Evolutionary conservation across 2,113 vertebrate genomes (phyloP), one percentile per base, ranked within the genome.

Genomic region (Plecotus auritus): DNA sequence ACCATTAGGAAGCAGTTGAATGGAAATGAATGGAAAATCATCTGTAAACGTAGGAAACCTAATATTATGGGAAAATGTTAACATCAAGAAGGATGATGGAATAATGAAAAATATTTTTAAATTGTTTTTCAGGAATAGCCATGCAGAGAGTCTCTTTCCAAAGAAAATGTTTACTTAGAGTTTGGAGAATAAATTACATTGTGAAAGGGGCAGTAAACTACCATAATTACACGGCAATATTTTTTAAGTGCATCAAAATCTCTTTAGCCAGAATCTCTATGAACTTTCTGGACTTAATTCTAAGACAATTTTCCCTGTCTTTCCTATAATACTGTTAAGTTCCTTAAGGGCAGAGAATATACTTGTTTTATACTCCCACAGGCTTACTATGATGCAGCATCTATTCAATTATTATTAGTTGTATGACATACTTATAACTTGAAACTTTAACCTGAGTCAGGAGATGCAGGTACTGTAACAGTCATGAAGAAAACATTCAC

Each of bases 21-120:
- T 69, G 28, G 40, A 93, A 93, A 85, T 13, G 37, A 88, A 90
- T 61, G 72, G 40, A 77, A 95, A 49, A 90, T 85, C 17, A 86
- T 49, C 74, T 87, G 23, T 66, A 89, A 93, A 91, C 56, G 66
- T 85, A 91, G 51, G 64, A 95, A 94, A 86, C 40, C 4, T 80
- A 59, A 51, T 64, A 37, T 85, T 94, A 93, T 4, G 1, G 67
- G 70, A 28, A 94, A 96, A 76, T 90, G 72, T 86, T 84, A 94
- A 96, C 85, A 88, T 84, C 69, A 92, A 94, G 30, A 96, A 95
- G 23, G 13, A n/a, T 76, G 61, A 81, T 13, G 20, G 23, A 96
- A 94, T 77, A 90, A 90, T 91, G 47, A 90, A 95, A 96, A 93
- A 64, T 54, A 59, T 69, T 92, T 85, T 45, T 0, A 20, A 90